These are phyloP conservation scores for Antheraea pernyi DNA, from an alignment of 1,140 invertebrate genomes.

Conservation along the genomic window DNA sequence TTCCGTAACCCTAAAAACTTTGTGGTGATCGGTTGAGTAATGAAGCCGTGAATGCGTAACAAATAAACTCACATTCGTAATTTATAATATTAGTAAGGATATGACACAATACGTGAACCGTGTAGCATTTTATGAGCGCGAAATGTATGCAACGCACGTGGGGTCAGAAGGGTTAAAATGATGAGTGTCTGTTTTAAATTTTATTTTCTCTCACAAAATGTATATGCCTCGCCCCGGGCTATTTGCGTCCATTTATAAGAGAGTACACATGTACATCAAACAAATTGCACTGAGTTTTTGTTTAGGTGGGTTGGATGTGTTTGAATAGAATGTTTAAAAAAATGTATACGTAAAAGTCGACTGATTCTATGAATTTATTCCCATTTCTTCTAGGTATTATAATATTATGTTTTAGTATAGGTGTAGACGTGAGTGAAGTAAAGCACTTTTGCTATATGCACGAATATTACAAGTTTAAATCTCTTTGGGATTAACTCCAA, in stretches of 20 bases:
- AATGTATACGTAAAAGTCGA: not conserved
- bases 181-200: constrained; percentile 59
- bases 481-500: too few relatives aligned
- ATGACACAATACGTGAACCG: not conserved
- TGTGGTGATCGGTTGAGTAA: too few relatives aligned
- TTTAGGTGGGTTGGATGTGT: not conserved
- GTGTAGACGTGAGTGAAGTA: too few relatives aligned
- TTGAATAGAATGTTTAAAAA: not conserved
- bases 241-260: constrained; percentile 30
- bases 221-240: constrained; percentile 32
- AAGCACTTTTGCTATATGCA: too few relatives aligned
- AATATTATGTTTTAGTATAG: too few relatives aligned
- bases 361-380: too few relatives aligned
- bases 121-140: constrained; percentile 22
- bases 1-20: too few relatives aligned
- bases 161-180: constrained; percentile 54
- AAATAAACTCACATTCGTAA: too few relatives aligned
- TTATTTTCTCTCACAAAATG: constrained; percentile 50
- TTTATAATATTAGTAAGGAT: not conserved
- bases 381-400: too few relatives aligned
- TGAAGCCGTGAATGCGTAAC: too few relatives aligned
- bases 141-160: constrained; percentile 39
- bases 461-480: too few relatives aligned
- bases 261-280: constrained; percentile 10
- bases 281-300: constrained; percentile 8